phyloP scores from a whole-genome alignment of 2,888 invertebrate species.

The Kryphioiulus occultus region DNA sequence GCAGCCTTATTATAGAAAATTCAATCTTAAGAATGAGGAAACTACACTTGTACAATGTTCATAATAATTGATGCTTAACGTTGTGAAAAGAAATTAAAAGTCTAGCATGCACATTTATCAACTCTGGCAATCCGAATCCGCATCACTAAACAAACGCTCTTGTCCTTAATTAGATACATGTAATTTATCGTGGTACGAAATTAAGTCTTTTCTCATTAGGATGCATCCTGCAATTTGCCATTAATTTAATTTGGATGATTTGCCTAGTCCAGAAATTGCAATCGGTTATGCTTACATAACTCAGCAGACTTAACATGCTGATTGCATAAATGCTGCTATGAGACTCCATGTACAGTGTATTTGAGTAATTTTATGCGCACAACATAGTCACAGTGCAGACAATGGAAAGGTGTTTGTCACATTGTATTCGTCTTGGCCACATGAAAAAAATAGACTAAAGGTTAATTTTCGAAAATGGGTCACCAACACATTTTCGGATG shows the following conservation, averaged over 20 bases:
- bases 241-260: not conserved
- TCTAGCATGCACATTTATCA: not conserved
- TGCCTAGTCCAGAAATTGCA: not conserved
- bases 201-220: not conserved
- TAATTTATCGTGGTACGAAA: not conserved
- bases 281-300: not conserved
- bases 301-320: not conserved
- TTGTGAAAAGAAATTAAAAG: no score
- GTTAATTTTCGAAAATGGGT: slow-evolving; percentile 29
- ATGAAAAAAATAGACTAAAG: slow-evolving; percentile 9
- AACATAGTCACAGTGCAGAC: not conserved
- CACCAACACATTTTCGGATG: slow-evolving; percentile 8
- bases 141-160: not conserved
- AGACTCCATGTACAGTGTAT: not conserved
- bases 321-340: no score
- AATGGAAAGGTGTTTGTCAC: not conserved
- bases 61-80: no score
- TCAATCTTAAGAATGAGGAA: no score
- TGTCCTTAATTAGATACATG: not conserved
- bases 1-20: no score
- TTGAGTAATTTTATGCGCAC: not conserved
- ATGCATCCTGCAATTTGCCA: not conserved
- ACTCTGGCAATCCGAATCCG: not conserved
- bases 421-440: not conserved
- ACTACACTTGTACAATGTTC: no score